A percentile compares a stretch with the other conserved stretches of the same genome.
phyloP scores from a whole-genome alignment of 2,888 invertebrate species.

The Eupithecia tripunctaria region DNA sequence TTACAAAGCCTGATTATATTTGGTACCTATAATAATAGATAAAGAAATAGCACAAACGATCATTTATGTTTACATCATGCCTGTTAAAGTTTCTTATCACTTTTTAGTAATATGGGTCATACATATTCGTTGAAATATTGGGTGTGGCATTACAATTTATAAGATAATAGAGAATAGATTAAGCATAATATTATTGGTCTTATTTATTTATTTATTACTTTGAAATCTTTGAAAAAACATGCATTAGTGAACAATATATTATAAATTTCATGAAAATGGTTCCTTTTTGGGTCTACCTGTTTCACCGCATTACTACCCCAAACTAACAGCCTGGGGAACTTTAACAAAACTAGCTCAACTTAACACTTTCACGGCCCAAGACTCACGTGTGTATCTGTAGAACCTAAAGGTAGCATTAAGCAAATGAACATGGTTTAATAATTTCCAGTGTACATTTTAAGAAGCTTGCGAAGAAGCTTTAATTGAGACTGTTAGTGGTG shows the following conservation, averaged over 20 bases:
- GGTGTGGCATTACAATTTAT: constrained; percentile 12
- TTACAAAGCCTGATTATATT: constrained; percentile 3
- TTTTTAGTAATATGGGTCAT: constrained; percentile 21
- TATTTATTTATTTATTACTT: background rate
- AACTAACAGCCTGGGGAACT: background rate
- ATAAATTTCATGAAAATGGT: background rate
- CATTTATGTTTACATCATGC: background rate
- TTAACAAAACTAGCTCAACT: background rate
- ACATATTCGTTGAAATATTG: constrained; percentile 13
- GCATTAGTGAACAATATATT: background rate
- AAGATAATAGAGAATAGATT: background rate
- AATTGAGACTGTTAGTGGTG: too few relatives aligned
- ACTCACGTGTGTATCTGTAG: too few relatives aligned
- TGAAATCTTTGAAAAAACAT: background rate
- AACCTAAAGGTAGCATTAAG: too few relatives aligned
- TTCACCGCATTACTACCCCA: background rate
- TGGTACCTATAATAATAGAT: constrained; percentile 2
- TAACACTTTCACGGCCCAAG: too few relatives aligned
- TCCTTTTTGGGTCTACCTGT: background rate
- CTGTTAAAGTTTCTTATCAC: background rate
- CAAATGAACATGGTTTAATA: background rate
- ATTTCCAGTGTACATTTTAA: background rate
- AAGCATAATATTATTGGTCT: background rate
- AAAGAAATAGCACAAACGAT: background rate
- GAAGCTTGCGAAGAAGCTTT: too few relatives aligned